These are phyloP conservation scores for Salminus brasiliensis DNA, from an alignment of 2,113 vertebrate species.

Conservation along the genomic window DNA sequence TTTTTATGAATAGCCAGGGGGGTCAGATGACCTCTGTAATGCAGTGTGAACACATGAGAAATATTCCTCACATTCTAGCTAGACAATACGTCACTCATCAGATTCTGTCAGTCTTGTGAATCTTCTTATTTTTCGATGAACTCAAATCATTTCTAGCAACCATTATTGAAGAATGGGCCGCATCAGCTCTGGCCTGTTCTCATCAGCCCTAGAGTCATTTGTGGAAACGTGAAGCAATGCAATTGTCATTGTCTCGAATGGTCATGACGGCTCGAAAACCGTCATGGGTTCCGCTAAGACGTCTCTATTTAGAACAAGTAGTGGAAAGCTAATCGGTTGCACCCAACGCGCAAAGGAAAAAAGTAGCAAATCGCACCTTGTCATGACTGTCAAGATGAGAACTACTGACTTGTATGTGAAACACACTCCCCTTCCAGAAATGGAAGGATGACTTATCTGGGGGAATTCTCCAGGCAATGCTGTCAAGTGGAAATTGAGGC, in stretches of 20 bases:
- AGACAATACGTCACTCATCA: not conserved
- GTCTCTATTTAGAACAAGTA: not conserved
- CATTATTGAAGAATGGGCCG: no score
- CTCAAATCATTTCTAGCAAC: no score
- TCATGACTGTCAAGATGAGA: not conserved
- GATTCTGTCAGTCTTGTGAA: not conserved
- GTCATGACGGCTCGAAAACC: no score
- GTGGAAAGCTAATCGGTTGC: not conserved
- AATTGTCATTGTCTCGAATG: not conserved
- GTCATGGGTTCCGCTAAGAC: not conserved
- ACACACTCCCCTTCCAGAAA: not conserved
- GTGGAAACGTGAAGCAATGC: not conserved
- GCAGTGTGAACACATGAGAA: not conserved
- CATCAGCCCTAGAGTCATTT: not conserved
- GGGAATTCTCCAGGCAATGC: not conserved
- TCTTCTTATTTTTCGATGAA: no score
- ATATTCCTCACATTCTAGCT: constrained; percentile 15
- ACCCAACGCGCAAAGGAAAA: not conserved
- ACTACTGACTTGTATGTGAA: not conserved
- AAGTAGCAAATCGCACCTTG: not conserved
- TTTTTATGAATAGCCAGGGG: constrained; percentile 25
- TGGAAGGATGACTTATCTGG: not conserved
- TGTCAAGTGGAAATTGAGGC: not conserved
- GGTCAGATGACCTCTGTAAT: constrained; percentile 7
- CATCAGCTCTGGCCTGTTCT: no score